Evolutionary conservation across 1,140 invertebrate genomes (phyloP).

Genomic region (Propsilocerus akamusi): DNA sequence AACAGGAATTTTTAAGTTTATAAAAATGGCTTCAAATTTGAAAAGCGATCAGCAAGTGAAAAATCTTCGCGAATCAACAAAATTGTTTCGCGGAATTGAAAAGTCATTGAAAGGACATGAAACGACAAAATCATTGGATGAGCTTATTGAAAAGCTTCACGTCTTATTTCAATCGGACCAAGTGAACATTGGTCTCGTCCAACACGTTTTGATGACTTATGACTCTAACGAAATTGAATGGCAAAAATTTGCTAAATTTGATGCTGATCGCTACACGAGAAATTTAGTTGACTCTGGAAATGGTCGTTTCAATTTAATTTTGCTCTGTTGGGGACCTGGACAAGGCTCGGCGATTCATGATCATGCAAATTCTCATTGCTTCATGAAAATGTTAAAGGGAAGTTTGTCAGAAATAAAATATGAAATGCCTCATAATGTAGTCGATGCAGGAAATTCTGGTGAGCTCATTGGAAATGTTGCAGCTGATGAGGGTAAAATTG

Average conservation of each 20-base stretch:
- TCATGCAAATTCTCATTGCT: slow-evolving; percentile 90
- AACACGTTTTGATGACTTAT: slow-evolving; percentile 66
- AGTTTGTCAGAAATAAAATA: slow-evolving; percentile 44
- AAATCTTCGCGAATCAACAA: slow-evolving; percentile 18
- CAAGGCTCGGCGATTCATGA: slow-evolving; percentile 91
- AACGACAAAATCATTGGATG: slow-evolving; percentile 35
- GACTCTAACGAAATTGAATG: slow-evolving; percentile 79
- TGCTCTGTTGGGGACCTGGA: slow-evolving; percentile 92
- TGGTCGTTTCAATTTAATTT: slow-evolving; percentile 94
- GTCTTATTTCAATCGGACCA: slow-evolving; percentile 52
- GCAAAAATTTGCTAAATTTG: slow-evolving; percentile 90
- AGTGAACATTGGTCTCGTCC: slow-evolving; percentile 78
- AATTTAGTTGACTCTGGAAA: slow-evolving; percentile 90
- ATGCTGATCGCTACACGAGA: slow-evolving; percentile 67
- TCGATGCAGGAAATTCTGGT: no score
- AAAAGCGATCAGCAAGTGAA: slow-evolving; percentile 14
- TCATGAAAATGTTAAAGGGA: slow-evolving; percentile 80
- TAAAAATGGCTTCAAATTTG: no score
- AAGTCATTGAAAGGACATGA: slow-evolving; percentile 22
- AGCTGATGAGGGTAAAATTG: slow-evolving; percentile 4
- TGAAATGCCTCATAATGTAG: slow-evolving; percentile 15
- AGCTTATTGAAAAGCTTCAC: slow-evolving; percentile 53
- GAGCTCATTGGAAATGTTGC: slow-evolving; percentile 7
- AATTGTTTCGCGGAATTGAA: slow-evolving; percentile 18
- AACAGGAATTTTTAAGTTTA: not conserved